Conservation (phyloP, 2,113 vertebrate genomes). For the Ceyx margarethae region DNA sequence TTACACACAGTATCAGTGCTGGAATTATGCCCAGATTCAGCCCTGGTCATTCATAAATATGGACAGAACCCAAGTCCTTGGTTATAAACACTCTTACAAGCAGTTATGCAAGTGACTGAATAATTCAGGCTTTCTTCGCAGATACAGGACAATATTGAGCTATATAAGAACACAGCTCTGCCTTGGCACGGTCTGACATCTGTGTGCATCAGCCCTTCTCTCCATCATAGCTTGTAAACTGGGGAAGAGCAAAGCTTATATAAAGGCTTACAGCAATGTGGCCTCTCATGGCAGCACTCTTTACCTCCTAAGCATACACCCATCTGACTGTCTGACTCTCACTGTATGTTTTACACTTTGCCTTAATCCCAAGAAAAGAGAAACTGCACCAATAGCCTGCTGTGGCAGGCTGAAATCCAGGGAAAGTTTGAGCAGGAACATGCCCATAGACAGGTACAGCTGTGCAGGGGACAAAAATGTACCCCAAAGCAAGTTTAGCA, state of each 20-base stretch:
- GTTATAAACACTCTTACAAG: constrained; percentile 33
- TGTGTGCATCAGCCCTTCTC: neutral
- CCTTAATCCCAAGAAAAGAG: neutral
- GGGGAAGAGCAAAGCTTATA: neutral
- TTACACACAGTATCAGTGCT: constrained; percentile 11
- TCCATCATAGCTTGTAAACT: neutral
- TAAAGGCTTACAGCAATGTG: neutral
- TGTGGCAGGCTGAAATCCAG: neutral
- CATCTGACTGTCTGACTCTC: neutral
- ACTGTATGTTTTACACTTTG: neutral
- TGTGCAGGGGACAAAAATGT: neutral
- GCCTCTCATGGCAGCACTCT: neutral
- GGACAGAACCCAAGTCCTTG: constrained; percentile 40
- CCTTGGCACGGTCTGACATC: neutral
- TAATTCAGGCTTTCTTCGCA: constrained; percentile 50
- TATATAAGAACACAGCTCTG: neutral
- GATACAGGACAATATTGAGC: neutral
- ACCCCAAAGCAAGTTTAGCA: neutral
- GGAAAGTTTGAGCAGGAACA: neutral
- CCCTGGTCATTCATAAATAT: constrained; percentile 59
- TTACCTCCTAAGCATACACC: neutral
- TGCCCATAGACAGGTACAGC: neutral
- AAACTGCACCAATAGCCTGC: neutral
- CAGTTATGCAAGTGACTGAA: constrained; percentile 36
- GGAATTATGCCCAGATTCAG: neutral